phyloP scores from a whole-genome alignment of 2,113 vertebrate genomes.

The Falcunculus frontatus region DNA sequence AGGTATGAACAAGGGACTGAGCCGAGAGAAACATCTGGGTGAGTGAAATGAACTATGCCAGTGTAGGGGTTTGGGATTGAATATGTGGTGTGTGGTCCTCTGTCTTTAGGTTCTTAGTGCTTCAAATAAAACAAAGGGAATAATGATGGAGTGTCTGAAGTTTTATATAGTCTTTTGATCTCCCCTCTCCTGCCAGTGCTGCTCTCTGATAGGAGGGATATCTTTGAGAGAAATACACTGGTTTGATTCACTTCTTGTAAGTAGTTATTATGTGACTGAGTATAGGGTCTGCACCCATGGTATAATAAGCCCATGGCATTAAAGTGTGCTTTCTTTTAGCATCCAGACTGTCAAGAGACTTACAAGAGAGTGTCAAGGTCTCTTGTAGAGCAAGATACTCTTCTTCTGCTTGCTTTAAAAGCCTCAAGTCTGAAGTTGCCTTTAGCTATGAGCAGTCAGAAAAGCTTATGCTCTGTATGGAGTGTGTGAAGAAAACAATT shows the following conservation, averaged over 20 bases:
- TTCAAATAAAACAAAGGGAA: neutral
- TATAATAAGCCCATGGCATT: neutral
- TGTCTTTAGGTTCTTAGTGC: neutral
- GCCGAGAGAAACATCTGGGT: slow-evolving; percentile 70
- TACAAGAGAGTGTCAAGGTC: neutral
- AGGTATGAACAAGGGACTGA: slow-evolving; percentile 74
- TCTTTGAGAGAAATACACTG: neutral
- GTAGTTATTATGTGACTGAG: neutral
- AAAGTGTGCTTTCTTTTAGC: neutral
- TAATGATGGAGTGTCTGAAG: neutral
- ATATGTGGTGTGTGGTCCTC: fast-evolving
- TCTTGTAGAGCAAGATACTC: neutral
- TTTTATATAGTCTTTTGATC: neutral
- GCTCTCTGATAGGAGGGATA: neutral
- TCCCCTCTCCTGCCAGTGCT: neutral
- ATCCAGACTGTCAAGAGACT: neutral
- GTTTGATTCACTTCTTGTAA: neutral
- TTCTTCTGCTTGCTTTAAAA: neutral
- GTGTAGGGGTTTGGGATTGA: neutral
- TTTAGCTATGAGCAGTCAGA: neutral
- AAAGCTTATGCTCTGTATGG: neutral
- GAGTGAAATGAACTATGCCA: slow-evolving; percentile 17
- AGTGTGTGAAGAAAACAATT: neutral
- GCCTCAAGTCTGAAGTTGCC: neutral
- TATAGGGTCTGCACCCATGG: neutral